These are phyloP conservation scores for Argynnis bischoffii DNA, from an alignment of 2,888 invertebrate species.

Conservation along the genomic window DNA sequence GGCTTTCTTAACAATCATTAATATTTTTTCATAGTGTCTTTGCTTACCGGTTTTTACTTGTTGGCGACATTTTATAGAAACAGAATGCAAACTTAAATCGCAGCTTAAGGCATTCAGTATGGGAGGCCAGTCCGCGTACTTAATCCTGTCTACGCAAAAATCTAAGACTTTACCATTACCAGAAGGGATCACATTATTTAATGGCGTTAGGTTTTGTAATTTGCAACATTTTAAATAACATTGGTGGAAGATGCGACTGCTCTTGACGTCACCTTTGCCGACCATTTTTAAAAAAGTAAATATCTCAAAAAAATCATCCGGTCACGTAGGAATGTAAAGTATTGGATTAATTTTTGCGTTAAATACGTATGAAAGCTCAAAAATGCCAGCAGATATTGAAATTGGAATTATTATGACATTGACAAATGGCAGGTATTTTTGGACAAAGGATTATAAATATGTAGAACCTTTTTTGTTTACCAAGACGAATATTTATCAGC, in stretches of 20 bases:
- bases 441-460: background rate
- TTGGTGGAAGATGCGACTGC: slow-evolving; percentile 75
- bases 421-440: slow-evolving; percentile 37
- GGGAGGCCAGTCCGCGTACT: slow-evolving; percentile 89
- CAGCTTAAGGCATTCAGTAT: slow-evolving; percentile 87
- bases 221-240: slow-evolving; percentile 79
- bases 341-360: slow-evolving; percentile 34
- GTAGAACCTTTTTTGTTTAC: background rate
- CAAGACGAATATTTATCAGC: background rate
- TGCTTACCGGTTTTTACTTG: slow-evolving; percentile 70
- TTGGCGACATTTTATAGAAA: slow-evolving; percentile 85
- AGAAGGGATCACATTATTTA: slow-evolving; percentile 67
- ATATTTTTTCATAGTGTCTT: background rate
- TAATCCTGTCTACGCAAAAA: slow-evolving; percentile 88
- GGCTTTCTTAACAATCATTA: background rate
- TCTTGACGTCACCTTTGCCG: slow-evolving; percentile 70
- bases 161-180: slow-evolving; percentile 82
- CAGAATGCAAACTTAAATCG: slow-evolving; percentile 87
- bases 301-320: slow-evolving; percentile 57
- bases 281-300: slow-evolving; percentile 63
- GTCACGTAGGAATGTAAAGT: slow-evolving; percentile 44
- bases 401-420: slow-evolving; percentile 55
- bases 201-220: slow-evolving; percentile 72
- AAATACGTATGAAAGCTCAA: slow-evolving; percentile 50
- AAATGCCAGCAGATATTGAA: slow-evolving; percentile 60